Evolutionary conservation across 1,140 invertebrate genomes (phyloP).

Genomic region (Hyposmocoma kahamanoa): DNA sequence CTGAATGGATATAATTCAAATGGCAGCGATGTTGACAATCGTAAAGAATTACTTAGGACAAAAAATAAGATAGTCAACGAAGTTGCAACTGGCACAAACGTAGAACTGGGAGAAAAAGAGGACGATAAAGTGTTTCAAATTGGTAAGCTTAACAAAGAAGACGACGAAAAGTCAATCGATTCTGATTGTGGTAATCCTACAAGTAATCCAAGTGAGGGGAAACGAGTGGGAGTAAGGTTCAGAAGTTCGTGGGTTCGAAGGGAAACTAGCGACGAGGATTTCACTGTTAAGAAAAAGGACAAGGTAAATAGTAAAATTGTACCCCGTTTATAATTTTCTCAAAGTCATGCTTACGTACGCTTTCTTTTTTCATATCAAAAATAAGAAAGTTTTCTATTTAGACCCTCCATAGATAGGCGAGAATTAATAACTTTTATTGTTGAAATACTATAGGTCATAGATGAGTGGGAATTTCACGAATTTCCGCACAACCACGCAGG

Average conservation of each 20-base stretch:
- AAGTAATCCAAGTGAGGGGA: slow-evolving; percentile 35
- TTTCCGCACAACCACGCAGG: too few species aligned
- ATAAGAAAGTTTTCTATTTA: too few species aligned
- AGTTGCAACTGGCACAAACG: slow-evolving; percentile 6
- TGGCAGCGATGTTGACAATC: slow-evolving; percentile 71
- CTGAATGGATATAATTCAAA: slow-evolving; percentile 88
- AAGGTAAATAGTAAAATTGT: too few species aligned
- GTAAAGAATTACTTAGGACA: slow-evolving; percentile 15
- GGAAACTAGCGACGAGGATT: slow-evolving; percentile 50
- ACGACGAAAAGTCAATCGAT: slow-evolving; percentile 53
- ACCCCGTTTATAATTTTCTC: too few species aligned
- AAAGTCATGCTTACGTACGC: too few species aligned
- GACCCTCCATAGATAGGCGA: too few species aligned
- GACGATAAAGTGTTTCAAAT: slow-evolving; percentile 19
- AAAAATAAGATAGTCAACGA: slow-evolving; percentile 10
- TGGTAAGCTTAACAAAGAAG: slow-evolving; percentile 37
- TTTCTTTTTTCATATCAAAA: too few species aligned
- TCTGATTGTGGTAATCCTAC: slow-evolving; percentile 48
- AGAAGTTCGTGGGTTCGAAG: slow-evolving; percentile 52
- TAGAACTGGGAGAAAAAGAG: slow-evolving; percentile 15
- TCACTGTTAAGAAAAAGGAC: slow-evolving; percentile 43
- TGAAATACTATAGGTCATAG: too few species aligned
- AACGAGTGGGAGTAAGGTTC: slow-evolving; percentile 53
- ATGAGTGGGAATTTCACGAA: too few species aligned
- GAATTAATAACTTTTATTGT: too few species aligned